Base-by-base conservation (phyloP, 1,140 invertebrate species). In the Cydia pomonella region DNA sequence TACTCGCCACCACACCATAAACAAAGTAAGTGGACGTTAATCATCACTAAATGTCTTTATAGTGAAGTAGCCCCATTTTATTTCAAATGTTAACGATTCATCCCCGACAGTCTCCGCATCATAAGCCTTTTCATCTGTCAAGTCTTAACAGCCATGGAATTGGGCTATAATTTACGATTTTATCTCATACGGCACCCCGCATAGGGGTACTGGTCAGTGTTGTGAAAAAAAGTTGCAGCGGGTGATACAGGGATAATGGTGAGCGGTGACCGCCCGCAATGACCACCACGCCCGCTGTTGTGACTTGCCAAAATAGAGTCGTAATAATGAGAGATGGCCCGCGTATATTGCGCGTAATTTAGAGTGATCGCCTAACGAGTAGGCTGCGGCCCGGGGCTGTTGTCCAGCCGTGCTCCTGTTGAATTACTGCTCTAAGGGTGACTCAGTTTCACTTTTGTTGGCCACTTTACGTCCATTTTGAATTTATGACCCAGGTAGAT, bases 151-250 rank as follows among this genome's bases (percentile, higher is more conserved):
- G 82, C 88, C 84, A 84, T 87, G 87, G 89, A 91, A 92, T 92
- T 92, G 90, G 91, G 90, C 92, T 92, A 91, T 92, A 92, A 92
- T 92, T 92, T 92, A 92, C 85, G 90, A 92, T 92, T 91, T 92
- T 92, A 92, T 92, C 90, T 89, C 87, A 76, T 69, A 77, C 76
- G 82, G 87, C 82, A 88, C 87, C 83, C 84, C 77, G 80, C 87
- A 92, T 92, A 87, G 88, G 91, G 91, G 91, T 85, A 90, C 83
- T 80, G 90, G 88, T 87, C 91, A 87, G 83, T 80, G 80, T 86
- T 82, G 81, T 79, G 81, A 83, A 88, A 90, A 90, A 89, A 90
- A 87, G 80, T 81, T 75, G 72, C 80, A 82, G 75, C 77, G 77
- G 75, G 82, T 82, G 85, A 82, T 82, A 83, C 81, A 79, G 76